Evolutionary conservation across 2,888 invertebrate species (phyloP).

Genomic region (Lissocephala sabroskyi): DNA sequence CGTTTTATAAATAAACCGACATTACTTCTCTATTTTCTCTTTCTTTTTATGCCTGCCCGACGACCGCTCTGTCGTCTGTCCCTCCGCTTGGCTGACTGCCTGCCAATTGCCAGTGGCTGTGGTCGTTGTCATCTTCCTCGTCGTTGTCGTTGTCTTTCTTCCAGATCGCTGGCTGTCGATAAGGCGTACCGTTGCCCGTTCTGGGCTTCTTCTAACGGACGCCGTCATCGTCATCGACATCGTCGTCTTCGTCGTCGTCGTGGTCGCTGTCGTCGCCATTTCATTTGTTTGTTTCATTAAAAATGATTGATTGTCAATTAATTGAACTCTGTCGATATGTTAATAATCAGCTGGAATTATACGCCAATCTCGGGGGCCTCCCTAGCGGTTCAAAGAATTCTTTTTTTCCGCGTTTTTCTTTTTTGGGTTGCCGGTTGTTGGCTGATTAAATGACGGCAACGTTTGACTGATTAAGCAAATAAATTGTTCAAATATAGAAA

Average conservation of each 20-base stretch:
- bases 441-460: no score
- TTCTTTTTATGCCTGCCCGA: no score
- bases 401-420: no score
- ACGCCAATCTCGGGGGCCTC: constrained; percentile 12
- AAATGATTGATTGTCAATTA: constrained; percentile 68
- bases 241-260: constrained; percentile 5
- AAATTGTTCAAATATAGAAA: no score
- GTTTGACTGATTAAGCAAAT: no score
- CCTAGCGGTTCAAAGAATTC: no score
- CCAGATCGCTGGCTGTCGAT: constrained; percentile 50
- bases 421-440: no score
- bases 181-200: constrained; percentile 51
- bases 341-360: constrained; percentile 49
- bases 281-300: constrained; percentile 49
- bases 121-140: neutral
- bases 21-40: constrained; percentile 24
- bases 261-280: constrained; percentile 20
- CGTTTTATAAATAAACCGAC: constrained; percentile 5
- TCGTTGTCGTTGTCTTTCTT: constrained; percentile 19
- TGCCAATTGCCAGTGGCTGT: neutral
- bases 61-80: no score
- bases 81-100: no score
- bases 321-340: constrained; percentile 67
- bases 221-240: constrained; percentile 3
- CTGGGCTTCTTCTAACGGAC: constrained; percentile 8